Conservation (phyloP, 2,888 invertebrate genomes). For the Ramazzottius varieornatus region DNA sequence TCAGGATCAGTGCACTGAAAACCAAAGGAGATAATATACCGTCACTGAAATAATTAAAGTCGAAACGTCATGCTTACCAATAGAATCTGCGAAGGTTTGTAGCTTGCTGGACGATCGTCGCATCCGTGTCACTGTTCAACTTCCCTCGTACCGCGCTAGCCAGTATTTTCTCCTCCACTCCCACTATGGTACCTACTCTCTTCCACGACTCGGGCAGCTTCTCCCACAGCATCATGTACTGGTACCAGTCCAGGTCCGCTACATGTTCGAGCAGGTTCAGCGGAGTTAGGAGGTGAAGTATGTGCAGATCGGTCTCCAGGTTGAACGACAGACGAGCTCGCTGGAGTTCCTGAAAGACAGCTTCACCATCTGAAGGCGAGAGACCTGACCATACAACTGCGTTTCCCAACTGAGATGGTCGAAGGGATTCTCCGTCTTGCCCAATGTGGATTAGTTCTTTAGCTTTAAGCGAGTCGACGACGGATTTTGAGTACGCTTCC, state of each 20-base stretch:
- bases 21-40: neutral
- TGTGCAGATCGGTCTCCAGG: constrained; percentile 72
- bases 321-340: constrained; percentile 67
- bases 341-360: constrained; percentile 62
- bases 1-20: constrained; percentile 48
- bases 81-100: neutral
- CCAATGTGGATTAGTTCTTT: neutral
- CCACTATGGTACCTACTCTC: constrained; percentile 61
- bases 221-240: constrained; percentile 48
- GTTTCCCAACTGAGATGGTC: constrained; percentile 59
- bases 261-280: constrained; percentile 56
- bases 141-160: constrained; percentile 28
- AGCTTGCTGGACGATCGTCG: neutral
- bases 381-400: constrained; percentile 76
- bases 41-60: neutral
- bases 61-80: no score
- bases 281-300: constrained; percentile 71
- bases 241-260: constrained; percentile 41
- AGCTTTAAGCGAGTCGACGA: neutral
- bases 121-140: no score
- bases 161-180: constrained; percentile 59
- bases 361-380: constrained; percentile 68
- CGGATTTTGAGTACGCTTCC: neutral
- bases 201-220: constrained; percentile 46
- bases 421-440: neutral